A percentile compares a stretch with the other conserved stretches of the same genome.
These are phyloP conservation scores for Polypedilum pembai DNA, from an alignment of 1,140 invertebrate genomes.

Conservation along the genomic window DNA sequence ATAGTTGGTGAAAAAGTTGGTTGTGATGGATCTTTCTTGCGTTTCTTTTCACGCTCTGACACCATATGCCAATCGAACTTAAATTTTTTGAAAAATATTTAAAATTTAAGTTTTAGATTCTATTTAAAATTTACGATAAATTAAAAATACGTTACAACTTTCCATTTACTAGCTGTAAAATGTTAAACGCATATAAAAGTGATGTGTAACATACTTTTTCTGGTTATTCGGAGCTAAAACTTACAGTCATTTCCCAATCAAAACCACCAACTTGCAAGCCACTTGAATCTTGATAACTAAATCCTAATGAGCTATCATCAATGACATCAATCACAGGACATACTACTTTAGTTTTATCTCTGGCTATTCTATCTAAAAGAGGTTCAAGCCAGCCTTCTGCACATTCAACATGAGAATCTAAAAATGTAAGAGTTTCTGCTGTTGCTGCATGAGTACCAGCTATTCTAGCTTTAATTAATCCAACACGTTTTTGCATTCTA, in stretches of 20 bases:
- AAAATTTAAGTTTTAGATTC: too few relatives aligned
- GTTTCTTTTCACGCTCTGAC: not conserved
- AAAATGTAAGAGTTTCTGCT: constrained; percentile 50
- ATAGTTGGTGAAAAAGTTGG: constrained; percentile 12
- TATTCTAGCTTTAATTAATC: constrained; percentile 20
- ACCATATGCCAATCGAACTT: not conserved
- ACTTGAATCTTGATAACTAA: constrained; percentile 53
- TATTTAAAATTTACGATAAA: too few relatives aligned
- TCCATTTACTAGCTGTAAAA: too few relatives aligned
- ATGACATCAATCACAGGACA: constrained; percentile 85
- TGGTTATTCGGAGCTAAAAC: too few relatives aligned
- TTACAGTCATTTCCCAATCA: constrained; percentile 66
- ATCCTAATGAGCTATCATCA: constrained; percentile 77
- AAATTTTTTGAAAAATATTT: not conserved
- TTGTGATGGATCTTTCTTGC: constrained; percentile 57
- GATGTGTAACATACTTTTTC: too few relatives aligned
- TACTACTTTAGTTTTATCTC: constrained; percentile 50
- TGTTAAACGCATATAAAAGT: too few relatives aligned
- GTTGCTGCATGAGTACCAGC: not conserved
- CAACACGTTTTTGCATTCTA: not conserved
- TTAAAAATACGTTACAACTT: too few relatives aligned
- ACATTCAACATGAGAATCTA: constrained; percentile 61
- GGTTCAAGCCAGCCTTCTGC: constrained; percentile 55
- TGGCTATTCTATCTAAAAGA: constrained; percentile 51
- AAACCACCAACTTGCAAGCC: constrained; percentile 50